Percentiles rank a stretch among this genome's conserved stretches.
These are phyloP conservation scores for Malacoctenus gilli DNA, from an alignment of 2,797 vertebrate species.

Conservation along the genomic window DNA sequence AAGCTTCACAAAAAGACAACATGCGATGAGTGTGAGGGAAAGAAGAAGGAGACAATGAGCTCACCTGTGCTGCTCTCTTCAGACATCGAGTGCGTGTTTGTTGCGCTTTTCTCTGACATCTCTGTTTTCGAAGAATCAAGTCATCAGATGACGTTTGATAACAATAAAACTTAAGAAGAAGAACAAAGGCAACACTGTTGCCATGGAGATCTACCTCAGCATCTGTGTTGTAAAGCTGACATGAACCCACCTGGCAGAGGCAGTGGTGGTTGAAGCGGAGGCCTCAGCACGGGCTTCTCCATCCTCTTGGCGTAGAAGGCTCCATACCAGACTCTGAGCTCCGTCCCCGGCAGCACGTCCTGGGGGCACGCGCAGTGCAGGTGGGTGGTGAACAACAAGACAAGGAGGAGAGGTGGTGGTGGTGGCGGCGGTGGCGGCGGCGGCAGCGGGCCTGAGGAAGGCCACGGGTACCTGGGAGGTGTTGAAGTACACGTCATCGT, in stretches of 20 bases:
- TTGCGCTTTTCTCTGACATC: conserved; percentile 30
- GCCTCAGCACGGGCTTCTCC: conserved; percentile 91
- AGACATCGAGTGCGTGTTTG: conserved; percentile 16
- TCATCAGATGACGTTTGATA: too few species aligned
- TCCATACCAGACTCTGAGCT: conserved; percentile 97
- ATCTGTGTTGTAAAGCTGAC: too few species aligned
- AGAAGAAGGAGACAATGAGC: not conserved
- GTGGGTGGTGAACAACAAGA: not conserved
- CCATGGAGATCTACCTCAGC: too few species aligned
- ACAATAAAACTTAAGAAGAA: conserved; percentile 39
- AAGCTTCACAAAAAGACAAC: too few species aligned
- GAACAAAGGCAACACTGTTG: not conserved
- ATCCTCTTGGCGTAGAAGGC: conserved; percentile 99
- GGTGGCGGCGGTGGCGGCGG: not conserved
- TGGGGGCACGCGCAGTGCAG: conserved; percentile 32
- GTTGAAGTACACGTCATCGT: conserved; percentile 94
- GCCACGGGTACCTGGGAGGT: conserved; percentile 84
- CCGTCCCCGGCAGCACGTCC: conserved; percentile 90
- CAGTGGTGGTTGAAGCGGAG: conserved; percentile 68
- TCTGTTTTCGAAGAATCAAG: too few species aligned
- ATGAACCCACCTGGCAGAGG: conserved; percentile 61
- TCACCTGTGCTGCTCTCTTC: conserved; percentile 65
- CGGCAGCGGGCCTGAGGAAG: not conserved
- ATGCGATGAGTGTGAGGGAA: not conserved
- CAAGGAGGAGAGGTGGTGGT: too few species aligned